Percentiles rank a stretch among this genome's conserved stretches.
Evolutionary conservation across 2,797 vertebrate genomes (phyloP).

Genomic region (Cyprinella venusta): DNA sequence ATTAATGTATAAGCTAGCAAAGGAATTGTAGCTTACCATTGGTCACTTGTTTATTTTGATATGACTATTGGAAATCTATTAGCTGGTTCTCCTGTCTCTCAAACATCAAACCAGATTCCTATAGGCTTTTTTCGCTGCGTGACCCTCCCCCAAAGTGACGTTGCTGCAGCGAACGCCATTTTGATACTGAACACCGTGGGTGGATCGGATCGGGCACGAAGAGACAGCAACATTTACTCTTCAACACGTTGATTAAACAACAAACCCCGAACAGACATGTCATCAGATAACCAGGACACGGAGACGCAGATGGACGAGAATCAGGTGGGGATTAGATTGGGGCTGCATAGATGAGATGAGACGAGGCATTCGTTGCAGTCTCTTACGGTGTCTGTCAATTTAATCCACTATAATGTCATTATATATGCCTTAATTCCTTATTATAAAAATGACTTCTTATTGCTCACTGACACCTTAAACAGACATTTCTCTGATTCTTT

Average conservation of each 20-base stretch:
- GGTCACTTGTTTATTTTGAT: conserved; percentile 24
- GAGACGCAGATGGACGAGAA: conserved; percentile 81
- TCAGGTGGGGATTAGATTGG: conserved; percentile 73
- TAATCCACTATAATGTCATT: conserved; percentile 56
- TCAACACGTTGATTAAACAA: neutral
- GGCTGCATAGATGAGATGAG: neutral
- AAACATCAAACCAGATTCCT: conserved; percentile 5
- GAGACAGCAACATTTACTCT: conserved; percentile 20
- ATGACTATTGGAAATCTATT: neutral
- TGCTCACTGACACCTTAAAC: neutral
- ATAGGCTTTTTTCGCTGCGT: conserved; percentile 2
- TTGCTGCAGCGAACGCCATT: conserved; percentile 78
- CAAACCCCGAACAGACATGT: conserved; percentile 67
- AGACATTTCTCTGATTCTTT: neutral
- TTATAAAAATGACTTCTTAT: neutral
- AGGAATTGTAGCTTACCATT: conserved; percentile 23
- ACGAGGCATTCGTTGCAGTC: conserved; percentile 53
- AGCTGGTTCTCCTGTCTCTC: conserved; percentile 5
- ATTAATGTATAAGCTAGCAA: neutral
- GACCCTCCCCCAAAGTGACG: conserved; percentile 60
- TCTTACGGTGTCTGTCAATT: conserved; percentile 43
- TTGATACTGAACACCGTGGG: conserved; percentile 66
- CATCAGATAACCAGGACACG: conserved; percentile 78
- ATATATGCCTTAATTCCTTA: neutral
- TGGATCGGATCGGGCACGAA: conserved; percentile 21